Base-by-base conservation (phyloP, 2,888 invertebrate genomes). In the Seira musarum region DNA sequence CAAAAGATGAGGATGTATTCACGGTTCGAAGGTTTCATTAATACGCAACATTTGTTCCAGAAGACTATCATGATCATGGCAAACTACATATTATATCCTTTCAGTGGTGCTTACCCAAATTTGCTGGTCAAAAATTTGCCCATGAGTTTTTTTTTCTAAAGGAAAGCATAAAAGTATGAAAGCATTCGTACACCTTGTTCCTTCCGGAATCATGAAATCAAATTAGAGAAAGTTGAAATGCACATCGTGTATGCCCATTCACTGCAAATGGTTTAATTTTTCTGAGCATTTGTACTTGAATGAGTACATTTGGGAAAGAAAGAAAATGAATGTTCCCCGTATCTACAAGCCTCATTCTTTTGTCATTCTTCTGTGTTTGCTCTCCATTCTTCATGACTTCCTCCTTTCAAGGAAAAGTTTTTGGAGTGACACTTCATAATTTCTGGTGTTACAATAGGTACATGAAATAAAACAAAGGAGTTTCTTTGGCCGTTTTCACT, bases 351-450 rank as follows among this genome's bases (percentile, higher is more conserved):
- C 13, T 40, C 13, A 40, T 13, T 40, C 40, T 13, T 40, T 40
- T 40, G 40, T 40, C 40, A 40, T 40, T 40, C 13, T 13, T 13
- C 40, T 40, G 5, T 40, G 40, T 40, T 40, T 40, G 40, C 40
- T n/a, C n/a, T n/a, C n/a, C 40, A 40, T 40, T 40, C 40, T 40
- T 13, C 40, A 40, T 40, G 40, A 40, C 13, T 13, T 6, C 40
- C 40, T 40, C 40, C 40, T 8, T 40, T 57, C 8, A 57, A 57
- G 15, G 57, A 57, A n/a, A 57, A 57, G 17, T 10, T 57, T n/a
- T 57, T 57, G 17, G 57, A n/a, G 57, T 17, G 57, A 57, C 57
- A 57, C 57, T 57, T 57, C 8, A 57, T 57, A 57, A 57, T 57
- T 15, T 57, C 17, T 8, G 8, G 57, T n/a, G n/a, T n/a, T n/a